A percentile compares a stretch with the other conserved stretches of the same genome.
Conservation (phyloP, 2,113 vertebrate species). For the Climacteris rufus region DNA sequence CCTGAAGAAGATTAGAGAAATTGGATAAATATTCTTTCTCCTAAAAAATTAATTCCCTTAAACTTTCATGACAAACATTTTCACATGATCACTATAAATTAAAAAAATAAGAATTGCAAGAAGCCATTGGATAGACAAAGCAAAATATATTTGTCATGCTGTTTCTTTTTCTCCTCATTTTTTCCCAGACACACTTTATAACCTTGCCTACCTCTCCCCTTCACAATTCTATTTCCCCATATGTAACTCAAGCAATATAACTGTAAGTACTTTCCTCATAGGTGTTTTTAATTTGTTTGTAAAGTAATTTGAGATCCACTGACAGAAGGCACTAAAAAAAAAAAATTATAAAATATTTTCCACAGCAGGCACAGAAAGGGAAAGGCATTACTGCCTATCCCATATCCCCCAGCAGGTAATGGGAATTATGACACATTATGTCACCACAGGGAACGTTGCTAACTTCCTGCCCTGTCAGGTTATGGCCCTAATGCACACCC, state of each 20-base stretch:
- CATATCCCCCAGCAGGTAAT: background rate
- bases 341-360: background rate
- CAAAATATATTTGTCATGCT: background rate
- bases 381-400: background rate
- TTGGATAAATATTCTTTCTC: background rate
- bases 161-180: background rate
- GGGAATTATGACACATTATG: background rate
- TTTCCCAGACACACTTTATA: background rate
- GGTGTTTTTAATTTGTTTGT: constrained; percentile 37
- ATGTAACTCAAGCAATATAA: background rate
- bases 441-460: background rate
- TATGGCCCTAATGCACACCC: background rate
- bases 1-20: background rate
- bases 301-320: background rate
- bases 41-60: background rate
- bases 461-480: constrained; percentile 11
- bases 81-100: background rate
- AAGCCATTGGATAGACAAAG: background rate
- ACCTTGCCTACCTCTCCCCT: background rate
- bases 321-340: background rate
- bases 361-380: background rate
- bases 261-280: background rate
- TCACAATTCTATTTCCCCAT: background rate
- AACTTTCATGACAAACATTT: background rate
- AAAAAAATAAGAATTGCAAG: background rate